phyloP scores from a whole-genome alignment of 2,113 vertebrate species.

The Pionites leucogaster region DNA sequence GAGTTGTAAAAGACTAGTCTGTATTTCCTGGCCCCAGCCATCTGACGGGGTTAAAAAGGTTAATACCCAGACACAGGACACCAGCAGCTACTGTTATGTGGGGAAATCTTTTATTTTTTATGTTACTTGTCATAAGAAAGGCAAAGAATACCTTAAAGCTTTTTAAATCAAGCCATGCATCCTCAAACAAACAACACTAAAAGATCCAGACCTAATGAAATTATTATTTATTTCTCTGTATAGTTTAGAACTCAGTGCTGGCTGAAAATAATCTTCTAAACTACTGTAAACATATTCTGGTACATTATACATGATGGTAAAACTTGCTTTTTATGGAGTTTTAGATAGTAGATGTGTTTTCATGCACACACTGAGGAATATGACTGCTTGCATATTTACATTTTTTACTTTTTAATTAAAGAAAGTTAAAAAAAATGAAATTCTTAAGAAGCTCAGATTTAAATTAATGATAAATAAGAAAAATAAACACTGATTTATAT shows the following conservation, averaged over 20 bases:
- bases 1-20: constrained; percentile 57
- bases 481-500: neutral
- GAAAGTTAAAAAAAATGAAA: neutral
- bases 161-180: neutral
- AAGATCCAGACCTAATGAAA: neutral
- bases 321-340: neutral
- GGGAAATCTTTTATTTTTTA: constrained; percentile 55
- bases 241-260: neutral
- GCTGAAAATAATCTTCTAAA: neutral
- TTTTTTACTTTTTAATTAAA: neutral
- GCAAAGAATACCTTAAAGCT: neutral
- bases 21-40: constrained; percentile 55
- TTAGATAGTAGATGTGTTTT: neutral
- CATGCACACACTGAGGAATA: neutral
- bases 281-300: neutral
- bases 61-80: constrained; percentile 67
- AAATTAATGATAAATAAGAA: neutral
- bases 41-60: constrained; percentile 67
- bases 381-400: neutral
- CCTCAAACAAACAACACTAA: neutral
- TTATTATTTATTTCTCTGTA: neutral
- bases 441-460: neutral
- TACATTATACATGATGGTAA: neutral
- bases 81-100: constrained; percentile 53
- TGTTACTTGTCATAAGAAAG: constrained; percentile 33